A percentile compares a stretch with the other conserved stretches of the same genome.
phyloP scores from a whole-genome alignment of 2,113 vertebrate species.

The Lampris megalopsis region DNA sequence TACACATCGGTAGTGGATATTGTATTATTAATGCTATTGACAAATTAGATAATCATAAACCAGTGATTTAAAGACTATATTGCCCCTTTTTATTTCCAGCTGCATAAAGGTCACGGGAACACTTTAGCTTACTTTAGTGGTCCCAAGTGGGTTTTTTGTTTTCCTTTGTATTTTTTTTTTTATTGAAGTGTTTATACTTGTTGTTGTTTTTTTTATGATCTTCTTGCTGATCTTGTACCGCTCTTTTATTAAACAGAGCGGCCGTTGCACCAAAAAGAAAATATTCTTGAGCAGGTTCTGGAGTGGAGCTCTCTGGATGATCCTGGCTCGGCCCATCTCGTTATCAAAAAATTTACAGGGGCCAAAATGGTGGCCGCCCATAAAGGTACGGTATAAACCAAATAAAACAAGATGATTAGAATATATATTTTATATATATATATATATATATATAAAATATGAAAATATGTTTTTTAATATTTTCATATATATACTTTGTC shows the following conservation, averaged over 20 bases:
- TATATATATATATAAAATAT: no score
- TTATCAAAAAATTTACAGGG: slow-evolving; percentile 89
- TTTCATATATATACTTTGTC: no score
- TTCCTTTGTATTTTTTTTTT: neutral
- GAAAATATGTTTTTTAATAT: no score
- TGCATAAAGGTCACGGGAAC: neutral
- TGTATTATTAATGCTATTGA: slow-evolving; percentile 26
- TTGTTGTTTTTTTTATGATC: neutral
- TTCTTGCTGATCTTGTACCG: neutral
- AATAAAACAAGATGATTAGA: neutral
- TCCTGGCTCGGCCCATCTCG: slow-evolving; percentile 90
- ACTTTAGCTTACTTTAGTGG: neutral
- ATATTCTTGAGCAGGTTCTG: slow-evolving; percentile 92
- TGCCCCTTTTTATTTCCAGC: neutral
- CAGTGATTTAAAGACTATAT: neutral
- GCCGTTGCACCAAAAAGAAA: slow-evolving; percentile 92
- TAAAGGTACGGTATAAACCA: slow-evolving; percentile 74
- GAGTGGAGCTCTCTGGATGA: slow-evolving; percentile 90
- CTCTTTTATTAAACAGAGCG: slow-evolving; percentile 84
- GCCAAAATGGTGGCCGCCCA: slow-evolving; percentile 64
- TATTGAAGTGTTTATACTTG: neutral
- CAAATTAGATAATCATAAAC: slow-evolving; percentile 45
- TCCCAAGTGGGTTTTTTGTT: neutral
- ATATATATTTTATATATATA: neutral
- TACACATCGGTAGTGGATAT: slow-evolving; percentile 62